phyloP scores from a whole-genome alignment of 2,888 invertebrate genomes.

The Drymonia ruficornis region DNA sequence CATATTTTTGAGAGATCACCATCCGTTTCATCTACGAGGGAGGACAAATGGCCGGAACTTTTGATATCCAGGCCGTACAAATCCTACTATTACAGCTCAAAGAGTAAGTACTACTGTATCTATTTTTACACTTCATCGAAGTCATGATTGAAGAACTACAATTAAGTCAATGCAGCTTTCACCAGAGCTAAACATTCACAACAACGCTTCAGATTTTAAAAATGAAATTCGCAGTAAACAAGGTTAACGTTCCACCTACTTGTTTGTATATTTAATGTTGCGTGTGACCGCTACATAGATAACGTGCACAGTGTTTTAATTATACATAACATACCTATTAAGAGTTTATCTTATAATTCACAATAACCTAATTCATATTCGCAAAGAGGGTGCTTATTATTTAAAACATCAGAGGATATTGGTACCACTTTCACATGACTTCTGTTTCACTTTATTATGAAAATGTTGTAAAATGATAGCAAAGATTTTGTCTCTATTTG shows the following conservation, averaged over 20 bases:
- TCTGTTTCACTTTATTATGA: too few relatives aligned
- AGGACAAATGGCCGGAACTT: slow-evolving; percentile 82
- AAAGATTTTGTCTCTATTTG: too few relatives aligned
- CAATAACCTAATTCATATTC: not conserved
- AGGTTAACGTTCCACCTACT: slow-evolving; percentile 1
- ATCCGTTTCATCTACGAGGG: slow-evolving; percentile 66
- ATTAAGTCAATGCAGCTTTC: not conserved
- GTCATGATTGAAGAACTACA: not conserved
- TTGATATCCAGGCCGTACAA: slow-evolving; percentile 74
- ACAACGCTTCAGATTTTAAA: not conserved
- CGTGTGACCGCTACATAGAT: slow-evolving; percentile 27
- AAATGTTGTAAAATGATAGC: too few relatives aligned
- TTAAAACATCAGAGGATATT: not conserved
- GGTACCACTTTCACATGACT: too few relatives aligned
- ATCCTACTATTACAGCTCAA: slow-evolving; percentile 72
- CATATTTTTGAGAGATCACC: slow-evolving; percentile 69
- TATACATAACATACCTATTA: not conserved
- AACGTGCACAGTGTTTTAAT: slow-evolving; percentile 8
- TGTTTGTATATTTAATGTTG: slow-evolving; percentile 8
- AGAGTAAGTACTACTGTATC: slow-evolving; percentile 62
- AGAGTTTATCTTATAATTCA: not conserved
- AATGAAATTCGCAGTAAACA: not conserved
- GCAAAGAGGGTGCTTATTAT: not conserved
- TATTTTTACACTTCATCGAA: not conserved
- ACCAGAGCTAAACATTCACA: not conserved